A percentile compares a stretch with the other conserved stretches of the same genome.
phyloP scores from a whole-genome alignment of 2,113 vertebrate genomes.

The Psilopsiagon aymara region DNA sequence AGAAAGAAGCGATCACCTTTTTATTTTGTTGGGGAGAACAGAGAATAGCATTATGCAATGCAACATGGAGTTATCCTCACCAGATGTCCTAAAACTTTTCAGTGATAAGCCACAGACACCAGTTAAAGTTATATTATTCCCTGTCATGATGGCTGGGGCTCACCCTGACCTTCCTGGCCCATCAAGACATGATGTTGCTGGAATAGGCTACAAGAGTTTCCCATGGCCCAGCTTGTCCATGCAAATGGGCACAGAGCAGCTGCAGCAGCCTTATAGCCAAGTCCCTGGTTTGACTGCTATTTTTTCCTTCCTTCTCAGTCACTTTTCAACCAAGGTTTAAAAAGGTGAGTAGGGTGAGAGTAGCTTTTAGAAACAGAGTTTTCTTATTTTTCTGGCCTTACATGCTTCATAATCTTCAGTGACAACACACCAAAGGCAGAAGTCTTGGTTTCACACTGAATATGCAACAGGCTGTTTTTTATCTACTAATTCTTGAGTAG shows the following conservation, averaged over 20 bases:
- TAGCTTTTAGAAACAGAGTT: background rate
- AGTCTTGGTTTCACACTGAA: background rate
- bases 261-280: background rate
- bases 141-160: background rate
- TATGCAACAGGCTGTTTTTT: background rate
- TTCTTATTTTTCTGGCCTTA: background rate
- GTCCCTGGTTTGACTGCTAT: background rate
- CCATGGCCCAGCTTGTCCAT: background rate
- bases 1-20: background rate
- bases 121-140: background rate
- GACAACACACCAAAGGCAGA: background rate
- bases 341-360: background rate
- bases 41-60: background rate
- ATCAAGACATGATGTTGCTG: background rate
- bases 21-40: background rate
- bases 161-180: background rate
- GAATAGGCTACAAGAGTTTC: background rate
- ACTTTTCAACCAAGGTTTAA: background rate
- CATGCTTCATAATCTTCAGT: background rate
- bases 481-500: conserved; percentile 1
- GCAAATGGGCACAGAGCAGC: background rate
- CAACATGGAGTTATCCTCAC: background rate
- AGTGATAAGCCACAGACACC: background rate
- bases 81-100: background rate
- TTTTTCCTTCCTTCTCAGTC: background rate